Percentiles rank a stretch among this genome's conserved stretches.
These are phyloP conservation scores for Halcyon leucocephala DNA, from an alignment of 2,797 vertebrate genomes.

Conservation along the genomic window DNA sequence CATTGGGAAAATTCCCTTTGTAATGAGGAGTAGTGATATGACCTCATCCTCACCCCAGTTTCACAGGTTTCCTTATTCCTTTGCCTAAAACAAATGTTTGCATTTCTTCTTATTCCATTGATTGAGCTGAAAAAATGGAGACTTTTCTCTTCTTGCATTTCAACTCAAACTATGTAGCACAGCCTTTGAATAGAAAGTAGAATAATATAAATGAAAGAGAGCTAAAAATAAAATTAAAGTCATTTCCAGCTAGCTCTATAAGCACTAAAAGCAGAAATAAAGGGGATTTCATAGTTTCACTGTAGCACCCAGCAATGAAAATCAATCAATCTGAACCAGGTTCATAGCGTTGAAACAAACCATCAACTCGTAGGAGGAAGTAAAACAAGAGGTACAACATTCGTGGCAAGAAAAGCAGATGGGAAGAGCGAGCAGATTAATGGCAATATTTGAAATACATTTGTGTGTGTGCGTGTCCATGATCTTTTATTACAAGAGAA, in stretches of 20 bases:
- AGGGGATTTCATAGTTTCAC: conserved; percentile 19
- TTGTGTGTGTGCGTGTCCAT: not conserved
- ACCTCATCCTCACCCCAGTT: not conserved
- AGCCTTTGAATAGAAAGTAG: not conserved
- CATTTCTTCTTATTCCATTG: conserved; percentile 23
- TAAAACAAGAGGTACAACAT: not conserved
- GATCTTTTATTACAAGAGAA: not conserved
- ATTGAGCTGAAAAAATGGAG: not conserved
- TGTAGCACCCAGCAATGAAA: conserved; percentile 31
- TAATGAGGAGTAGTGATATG: not conserved
- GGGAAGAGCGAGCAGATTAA: not conserved
- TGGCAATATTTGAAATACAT: not conserved
- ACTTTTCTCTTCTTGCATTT: not conserved
- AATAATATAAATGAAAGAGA: conserved; percentile 2
- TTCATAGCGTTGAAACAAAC: conserved; percentile 36
- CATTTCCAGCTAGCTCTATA: conserved; percentile 2
- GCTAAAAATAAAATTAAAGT: conserved; percentile 10
- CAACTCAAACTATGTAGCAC: not conserved
- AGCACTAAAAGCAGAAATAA: conserved; percentile 43
- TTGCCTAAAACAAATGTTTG: conserved; percentile 15
- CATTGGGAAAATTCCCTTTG: not conserved
- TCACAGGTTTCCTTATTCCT: not conserved
- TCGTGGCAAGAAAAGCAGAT: not conserved
- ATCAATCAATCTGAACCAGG: not conserved
- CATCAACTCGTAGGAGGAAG: not conserved